phyloP scores from a whole-genome alignment of 35 echinoderm and acorn worm genomes.

The Amphiura filiformis region DNA sequence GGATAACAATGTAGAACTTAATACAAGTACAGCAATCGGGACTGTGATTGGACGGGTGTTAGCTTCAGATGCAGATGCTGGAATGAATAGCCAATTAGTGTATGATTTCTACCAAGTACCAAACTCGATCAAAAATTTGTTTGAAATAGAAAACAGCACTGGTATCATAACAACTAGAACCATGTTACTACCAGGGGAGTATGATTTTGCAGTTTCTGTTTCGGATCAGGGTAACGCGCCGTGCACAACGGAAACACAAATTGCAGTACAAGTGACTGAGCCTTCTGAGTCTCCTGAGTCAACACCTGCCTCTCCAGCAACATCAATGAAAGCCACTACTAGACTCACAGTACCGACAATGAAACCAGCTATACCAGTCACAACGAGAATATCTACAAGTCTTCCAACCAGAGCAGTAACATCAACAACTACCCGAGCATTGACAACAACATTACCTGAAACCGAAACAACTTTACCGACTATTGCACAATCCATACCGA shows the following conservation, averaged over 20 bases:
- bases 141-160: neutral
- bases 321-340: neutral
- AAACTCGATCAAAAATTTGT: neutral
- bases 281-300: too few species aligned
- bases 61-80: neutral
- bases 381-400: neutral
- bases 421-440: neutral
- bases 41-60: neutral
- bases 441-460: neutral
- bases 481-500: neutral
- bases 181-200: neutral
- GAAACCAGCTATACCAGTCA: neutral
- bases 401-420: neutral
- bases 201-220: neutral
- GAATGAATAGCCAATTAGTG: neutral
- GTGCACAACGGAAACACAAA: neutral
- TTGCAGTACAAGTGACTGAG: neutral
- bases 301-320: neutral
- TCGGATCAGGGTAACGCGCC: neutral
- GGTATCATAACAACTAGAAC: neutral
- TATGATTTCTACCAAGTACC: neutral
- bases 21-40: neutral
- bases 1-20: neutral
- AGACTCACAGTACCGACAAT: neutral
- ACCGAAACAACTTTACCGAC: neutral